Conservation (phyloP, 2,888 invertebrate genomes). For the Drosophila pegasa region DNA sequence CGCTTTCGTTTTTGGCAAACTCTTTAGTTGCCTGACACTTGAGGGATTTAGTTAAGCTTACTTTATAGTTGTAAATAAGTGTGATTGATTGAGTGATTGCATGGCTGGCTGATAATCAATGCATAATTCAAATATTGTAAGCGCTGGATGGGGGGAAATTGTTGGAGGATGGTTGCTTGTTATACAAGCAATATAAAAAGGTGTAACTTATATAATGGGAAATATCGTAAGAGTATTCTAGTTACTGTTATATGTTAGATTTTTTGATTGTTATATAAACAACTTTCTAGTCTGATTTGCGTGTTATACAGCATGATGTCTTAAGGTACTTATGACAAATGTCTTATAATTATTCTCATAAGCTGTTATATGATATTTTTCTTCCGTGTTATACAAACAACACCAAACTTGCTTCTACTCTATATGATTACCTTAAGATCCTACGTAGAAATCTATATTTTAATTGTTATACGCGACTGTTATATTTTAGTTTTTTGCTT, state of each 20-base stretch:
- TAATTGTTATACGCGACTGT: too few species aligned
- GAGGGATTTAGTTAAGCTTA: neutral
- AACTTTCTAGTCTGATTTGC: neutral
- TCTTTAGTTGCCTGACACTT: neutral
- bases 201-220: too few species aligned
- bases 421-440: too few species aligned
- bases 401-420: neutral
- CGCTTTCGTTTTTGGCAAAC: neutral
- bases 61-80: neutral
- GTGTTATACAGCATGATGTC: too few species aligned
- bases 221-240: too few species aligned
- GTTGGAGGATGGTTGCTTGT: neutral
- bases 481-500: neutral
- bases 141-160: neutral
- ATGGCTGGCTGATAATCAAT: neutral
- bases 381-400: neutral
- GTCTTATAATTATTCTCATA: too few species aligned
- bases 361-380: neutral
- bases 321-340: too few species aligned
- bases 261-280: neutral
- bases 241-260: neutral
- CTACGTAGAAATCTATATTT: too few species aligned
- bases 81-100: neutral
- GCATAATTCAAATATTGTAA: neutral
- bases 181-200: neutral